Percentiles rank a stretch among this genome's conserved stretches.
Conservation (phyloP, 2,113 vertebrate genomes). For the Chionomys nivalis region DNA sequence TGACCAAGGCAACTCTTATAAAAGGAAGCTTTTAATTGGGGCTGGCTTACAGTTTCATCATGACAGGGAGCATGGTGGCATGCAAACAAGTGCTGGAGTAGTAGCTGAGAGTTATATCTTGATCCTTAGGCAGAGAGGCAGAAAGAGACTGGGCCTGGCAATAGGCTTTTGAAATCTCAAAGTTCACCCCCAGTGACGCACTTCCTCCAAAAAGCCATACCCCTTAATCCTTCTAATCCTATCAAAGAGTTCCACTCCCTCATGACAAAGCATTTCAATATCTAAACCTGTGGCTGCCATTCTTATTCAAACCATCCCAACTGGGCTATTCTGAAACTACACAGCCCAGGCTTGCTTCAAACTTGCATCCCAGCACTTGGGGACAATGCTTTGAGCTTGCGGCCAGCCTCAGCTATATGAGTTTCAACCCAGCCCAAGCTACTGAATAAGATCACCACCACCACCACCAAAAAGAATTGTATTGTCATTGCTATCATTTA, state of each 20-base stretch:
- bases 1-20: not conserved
- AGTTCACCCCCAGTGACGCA: not conserved
- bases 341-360: not conserved
- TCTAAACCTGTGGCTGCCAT: not conserved
- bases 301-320: not conserved
- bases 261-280: not conserved
- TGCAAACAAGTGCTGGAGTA: not conserved
- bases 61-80: not conserved
- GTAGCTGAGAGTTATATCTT: too few species aligned
- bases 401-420: not conserved
- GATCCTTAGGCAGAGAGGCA: not conserved
- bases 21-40: not conserved
- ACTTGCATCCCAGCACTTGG: not conserved
- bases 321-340: not conserved
- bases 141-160: not conserved
- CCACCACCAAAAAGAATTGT: not conserved
- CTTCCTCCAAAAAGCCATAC: not conserved
- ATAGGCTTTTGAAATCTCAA: not conserved
- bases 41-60: not conserved
- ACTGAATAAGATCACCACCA: not conserved
- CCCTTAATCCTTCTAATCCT: not conserved
- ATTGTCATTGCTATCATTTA: not conserved
- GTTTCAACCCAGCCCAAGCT: not conserved
- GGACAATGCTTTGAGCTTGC: not conserved
- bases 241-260: not conserved